A percentile compares a stretch with the other conserved stretches of the same genome.
Evolutionary conservation across 2,113 vertebrate species (phyloP).

Genomic region (Egretta garzetta): DNA sequence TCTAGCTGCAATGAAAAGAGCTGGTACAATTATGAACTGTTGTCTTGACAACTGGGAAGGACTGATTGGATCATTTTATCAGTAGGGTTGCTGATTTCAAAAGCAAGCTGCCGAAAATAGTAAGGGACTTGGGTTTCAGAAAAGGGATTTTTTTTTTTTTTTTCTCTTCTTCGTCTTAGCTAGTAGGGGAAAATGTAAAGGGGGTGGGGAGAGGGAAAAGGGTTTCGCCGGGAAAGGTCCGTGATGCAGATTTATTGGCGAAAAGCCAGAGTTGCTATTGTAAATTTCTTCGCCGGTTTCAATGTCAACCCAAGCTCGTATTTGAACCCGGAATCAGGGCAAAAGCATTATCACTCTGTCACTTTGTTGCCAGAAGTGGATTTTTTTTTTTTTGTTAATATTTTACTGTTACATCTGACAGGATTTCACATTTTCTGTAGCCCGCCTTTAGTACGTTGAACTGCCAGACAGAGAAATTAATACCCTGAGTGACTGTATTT

Average conservation of each 20-base stretch:
- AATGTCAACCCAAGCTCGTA: constrained; percentile 82
- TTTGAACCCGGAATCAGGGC: constrained; percentile 92
- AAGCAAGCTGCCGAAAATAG: constrained; percentile 74
- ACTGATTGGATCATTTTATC: constrained; percentile 83
- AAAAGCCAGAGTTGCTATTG: constrained; percentile 80
- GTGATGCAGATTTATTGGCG: constrained; percentile 77
- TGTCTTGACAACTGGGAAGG: constrained; percentile 83
- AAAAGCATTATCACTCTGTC: constrained; percentile 92
- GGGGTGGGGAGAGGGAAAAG: constrained; percentile 39
- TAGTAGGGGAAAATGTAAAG: constrained; percentile 25
- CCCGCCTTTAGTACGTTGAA: constrained; percentile 94
- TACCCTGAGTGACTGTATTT: constrained; percentile 99
- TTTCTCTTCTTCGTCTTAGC: neutral
- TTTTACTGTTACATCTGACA: constrained; percentile 98
- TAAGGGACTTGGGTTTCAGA: constrained; percentile 61
- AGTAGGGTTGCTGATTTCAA: constrained; percentile 78
- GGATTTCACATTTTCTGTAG: constrained; percentile 95
- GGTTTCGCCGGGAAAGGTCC: constrained; percentile 65
- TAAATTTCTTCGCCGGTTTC: constrained; percentile 79
- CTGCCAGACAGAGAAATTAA: constrained; percentile 99
- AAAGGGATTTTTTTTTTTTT: neutral
- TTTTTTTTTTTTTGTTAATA: constrained; percentile 84
- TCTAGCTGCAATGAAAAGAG: constrained; percentile 79
- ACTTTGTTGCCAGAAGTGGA: constrained; percentile 85
- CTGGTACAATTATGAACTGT: constrained; percentile 82